Evolutionary conservation across 2,888 invertebrate species (phyloP), one percentile per base, ranked within the genome.

Genomic region (Plemyria rubiginata): DNA sequence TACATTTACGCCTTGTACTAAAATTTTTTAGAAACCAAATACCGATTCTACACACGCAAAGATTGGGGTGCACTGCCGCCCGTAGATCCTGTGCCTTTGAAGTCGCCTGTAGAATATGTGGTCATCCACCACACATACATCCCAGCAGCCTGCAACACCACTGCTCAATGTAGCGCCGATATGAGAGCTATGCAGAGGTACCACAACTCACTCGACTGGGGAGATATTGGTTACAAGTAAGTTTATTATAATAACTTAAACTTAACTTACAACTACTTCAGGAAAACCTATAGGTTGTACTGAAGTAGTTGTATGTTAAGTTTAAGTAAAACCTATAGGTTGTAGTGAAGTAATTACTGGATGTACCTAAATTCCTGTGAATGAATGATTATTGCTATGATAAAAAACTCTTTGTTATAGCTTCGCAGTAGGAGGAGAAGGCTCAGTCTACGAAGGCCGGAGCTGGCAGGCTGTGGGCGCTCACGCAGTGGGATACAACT

Each of bases 391-490:
- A 22, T 22, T 22, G 3, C 3, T 22, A 3, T 22, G 22, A 22
- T 3, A 2, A 22, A 22, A 41, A 41, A 41, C 2, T 2, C 1
- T 13, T 57, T 54, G 4, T 76, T 94, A 82, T 78, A 96, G 95
- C 78, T 97, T 96, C 76, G 94, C 94, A 2, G 93, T 96, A n/a
- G 96, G 96, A 0, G 95, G 96, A 11, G 96, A 96, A 75, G 96
- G 96, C 0, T 87, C 92, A 4, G 95, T 94, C 9, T 96, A 96
- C 79, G 94, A 94, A 65, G 96, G 96, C 0, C 93, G 96, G 4
- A 96, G 96, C 1, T 97, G 96, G 95, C 89, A 94, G 54, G 81
- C 86, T 0, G 93, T 95, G 0, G 97, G 96, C 0, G 96, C 96
- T 0, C 97, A 97, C 78, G 94, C 96, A 0, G 85, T 84, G 38